Conservation (phyloP, 2,797 vertebrate genomes). For the Loriculus beryllinus region DNA sequence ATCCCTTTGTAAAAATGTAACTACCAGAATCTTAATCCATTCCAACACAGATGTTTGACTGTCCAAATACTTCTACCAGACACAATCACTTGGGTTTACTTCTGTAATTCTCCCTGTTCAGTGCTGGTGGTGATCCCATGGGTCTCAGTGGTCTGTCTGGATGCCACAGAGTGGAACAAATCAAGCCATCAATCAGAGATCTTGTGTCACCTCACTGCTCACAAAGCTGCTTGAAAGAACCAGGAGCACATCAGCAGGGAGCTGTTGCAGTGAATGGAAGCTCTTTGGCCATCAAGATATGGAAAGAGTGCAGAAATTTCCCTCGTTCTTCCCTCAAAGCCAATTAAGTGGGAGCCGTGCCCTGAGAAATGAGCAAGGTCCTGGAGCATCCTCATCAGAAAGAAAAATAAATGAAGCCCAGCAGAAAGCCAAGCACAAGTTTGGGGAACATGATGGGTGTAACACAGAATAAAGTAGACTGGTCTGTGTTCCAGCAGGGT, state of each 20-base stretch:
- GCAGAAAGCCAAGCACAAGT: neutral
- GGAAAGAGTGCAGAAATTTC: neutral
- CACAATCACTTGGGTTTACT: neutral
- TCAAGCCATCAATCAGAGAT: neutral
- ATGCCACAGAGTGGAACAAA: neutral
- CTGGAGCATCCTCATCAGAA: neutral
- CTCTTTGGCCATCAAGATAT: neutral
- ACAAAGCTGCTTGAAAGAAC: neutral
- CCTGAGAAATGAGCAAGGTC: neutral
- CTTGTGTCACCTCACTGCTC: neutral
- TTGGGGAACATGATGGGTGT: neutral
- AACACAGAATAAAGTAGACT: neutral
- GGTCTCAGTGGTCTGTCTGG: neutral
- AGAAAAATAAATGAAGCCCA: neutral
- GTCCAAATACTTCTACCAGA: neutral
- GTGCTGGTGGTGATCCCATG: neutral
- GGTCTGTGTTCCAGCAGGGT: neutral
- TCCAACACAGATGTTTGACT: conserved; percentile 6
- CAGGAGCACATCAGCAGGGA: neutral
- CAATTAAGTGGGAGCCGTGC: neutral
- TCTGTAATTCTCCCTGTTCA: neutral
- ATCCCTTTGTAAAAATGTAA: conserved; percentile 1
- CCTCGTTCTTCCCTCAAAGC: neutral
- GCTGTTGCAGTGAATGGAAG: accelerated
- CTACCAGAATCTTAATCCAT: neutral